phyloP scores from a whole-genome alignment of 2,888 invertebrate genomes.

The Anorthoa munda region DNA sequence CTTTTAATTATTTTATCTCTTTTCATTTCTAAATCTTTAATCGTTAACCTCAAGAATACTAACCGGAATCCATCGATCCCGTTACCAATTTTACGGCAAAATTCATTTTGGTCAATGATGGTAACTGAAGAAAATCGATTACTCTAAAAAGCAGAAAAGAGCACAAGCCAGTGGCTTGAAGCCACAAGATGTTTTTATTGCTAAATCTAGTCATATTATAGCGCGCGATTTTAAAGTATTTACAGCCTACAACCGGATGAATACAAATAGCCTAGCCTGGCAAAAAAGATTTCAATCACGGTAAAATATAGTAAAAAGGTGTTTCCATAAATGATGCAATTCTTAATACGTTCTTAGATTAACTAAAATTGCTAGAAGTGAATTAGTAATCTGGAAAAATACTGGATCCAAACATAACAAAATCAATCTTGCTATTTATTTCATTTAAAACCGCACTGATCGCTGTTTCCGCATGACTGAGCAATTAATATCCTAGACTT shows the following conservation, averaged over 20 bases:
- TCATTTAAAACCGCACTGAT: not conserved
- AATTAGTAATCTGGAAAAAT: conserved; percentile 23
- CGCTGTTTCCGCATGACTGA: conserved; percentile 14
- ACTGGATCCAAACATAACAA: conserved; percentile 1
- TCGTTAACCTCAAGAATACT: not conserved
- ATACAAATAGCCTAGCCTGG: not conserved
- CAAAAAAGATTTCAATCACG: not conserved
- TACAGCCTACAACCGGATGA: not conserved
- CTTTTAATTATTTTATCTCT: not conserved
- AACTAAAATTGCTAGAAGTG: not conserved
- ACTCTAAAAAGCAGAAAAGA: conserved; percentile 34
- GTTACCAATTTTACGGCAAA: conserved; percentile 59
- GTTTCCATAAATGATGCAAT: not conserved
- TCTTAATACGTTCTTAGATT: not conserved
- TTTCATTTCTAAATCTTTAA: conserved; percentile 1
- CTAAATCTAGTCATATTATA: conserved; percentile 27
- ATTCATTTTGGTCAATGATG: conserved; percentile 27
- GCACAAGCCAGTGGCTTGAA: conserved; percentile 23
- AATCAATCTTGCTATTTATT: not conserved
- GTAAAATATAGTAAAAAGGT: not conserved
- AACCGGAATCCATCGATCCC: conserved; percentile 17
- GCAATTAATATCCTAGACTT: conserved; percentile 27
- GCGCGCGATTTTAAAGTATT: conserved; percentile 5
- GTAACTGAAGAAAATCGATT: conserved; percentile 56
- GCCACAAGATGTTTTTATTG: conserved; percentile 19